A percentile compares a stretch with the other conserved stretches of the same genome.
phyloP scores from a whole-genome alignment of 2,113 vertebrate genomes.

The Leuciscus idus region DNA sequence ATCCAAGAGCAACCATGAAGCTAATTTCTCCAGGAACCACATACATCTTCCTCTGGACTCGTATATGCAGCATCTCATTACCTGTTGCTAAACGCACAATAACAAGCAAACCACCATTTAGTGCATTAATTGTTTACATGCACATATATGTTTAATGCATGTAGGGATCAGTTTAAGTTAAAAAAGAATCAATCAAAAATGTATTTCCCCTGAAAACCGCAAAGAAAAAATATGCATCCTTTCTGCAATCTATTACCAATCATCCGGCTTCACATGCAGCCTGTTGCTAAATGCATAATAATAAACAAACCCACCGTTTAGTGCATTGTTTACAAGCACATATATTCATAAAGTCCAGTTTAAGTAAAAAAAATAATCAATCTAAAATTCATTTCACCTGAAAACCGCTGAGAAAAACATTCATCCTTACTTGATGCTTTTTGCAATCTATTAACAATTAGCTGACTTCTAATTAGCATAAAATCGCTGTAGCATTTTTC shows the following conservation, averaged over 20 bases:
- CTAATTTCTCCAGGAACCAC: slow-evolving; percentile 53
- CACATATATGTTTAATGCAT: background rate
- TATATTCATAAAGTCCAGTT: background rate
- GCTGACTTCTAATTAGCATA: slow-evolving; percentile 56
- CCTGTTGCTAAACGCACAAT: slow-evolving; percentile 36
- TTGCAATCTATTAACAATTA: slow-evolving; percentile 60
- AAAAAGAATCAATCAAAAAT: background rate
- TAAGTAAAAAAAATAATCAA: background rate
- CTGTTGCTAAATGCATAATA: slow-evolving; percentile 35
- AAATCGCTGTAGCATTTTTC: slow-evolving; percentile 58
- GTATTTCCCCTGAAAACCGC: background rate
- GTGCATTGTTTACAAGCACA: background rate
- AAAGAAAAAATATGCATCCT: background rate
- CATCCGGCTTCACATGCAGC: background rate
- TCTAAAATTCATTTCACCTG: background rate
- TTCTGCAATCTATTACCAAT: slow-evolving; percentile 58
- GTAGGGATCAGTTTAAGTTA: background rate
- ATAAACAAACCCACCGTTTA: background rate
- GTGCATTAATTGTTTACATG: background rate
- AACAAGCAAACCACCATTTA: background rate
- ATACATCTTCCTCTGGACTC: background rate
- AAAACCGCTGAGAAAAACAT: slow-evolving; percentile 8
- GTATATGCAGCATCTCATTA: slow-evolving; percentile 28
- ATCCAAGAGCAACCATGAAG: slow-evolving; percentile 37
- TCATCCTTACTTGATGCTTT: slow-evolving; percentile 39